A percentile compares a stretch with the other conserved stretches of the same genome.
These are phyloP conservation scores for Chrysotoxum bicinctum DNA, from an alignment of 2,888 invertebrate species.

Conservation along the genomic window DNA sequence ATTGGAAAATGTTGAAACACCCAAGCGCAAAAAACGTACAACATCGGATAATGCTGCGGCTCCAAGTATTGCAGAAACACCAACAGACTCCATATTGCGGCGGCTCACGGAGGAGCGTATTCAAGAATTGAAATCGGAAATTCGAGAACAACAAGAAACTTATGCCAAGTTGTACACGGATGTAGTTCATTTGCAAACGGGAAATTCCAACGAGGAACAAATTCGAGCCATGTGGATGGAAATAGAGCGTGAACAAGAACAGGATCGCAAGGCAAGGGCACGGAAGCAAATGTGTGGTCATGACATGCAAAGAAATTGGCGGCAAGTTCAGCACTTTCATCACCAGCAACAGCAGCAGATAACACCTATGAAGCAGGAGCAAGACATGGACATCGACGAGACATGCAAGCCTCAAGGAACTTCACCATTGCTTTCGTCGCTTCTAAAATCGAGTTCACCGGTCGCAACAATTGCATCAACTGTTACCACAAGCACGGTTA, in stretches of 20 bases:
- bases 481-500: slow-evolving; percentile 74
- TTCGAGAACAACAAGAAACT: slow-evolving; percentile 88
- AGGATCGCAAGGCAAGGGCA: slow-evolving; percentile 84
- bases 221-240: slow-evolving; percentile 88
- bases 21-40: slow-evolving; percentile 90
- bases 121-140: slow-evolving; percentile 87
- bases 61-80: slow-evolving; percentile 85
- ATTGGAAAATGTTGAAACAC: slow-evolving; percentile 91
- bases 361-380: slow-evolving; percentile 36
- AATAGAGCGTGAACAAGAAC: slow-evolving; percentile 88
- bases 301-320: slow-evolving; percentile 85
- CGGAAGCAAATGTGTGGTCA: slow-evolving; percentile 81
- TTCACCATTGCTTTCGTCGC: slow-evolving; percentile 90
- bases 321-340: slow-evolving; percentile 78
- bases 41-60: slow-evolving; percentile 74
- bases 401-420: slow-evolving; percentile 81
- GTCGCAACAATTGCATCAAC: slow-evolving; percentile 79
- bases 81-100: slow-evolving; percentile 90
- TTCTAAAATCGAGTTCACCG: slow-evolving; percentile 88
- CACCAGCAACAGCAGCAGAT: slow-evolving; percentile 26
- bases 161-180: slow-evolving; percentile 87
- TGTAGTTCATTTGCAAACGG: slow-evolving; percentile 82
- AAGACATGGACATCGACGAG: slow-evolving; percentile 77
- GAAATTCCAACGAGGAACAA: slow-evolving; percentile 86
- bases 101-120: slow-evolving; percentile 90